These are phyloP conservation scores for Cyclophora punctaria DNA, from an alignment of 2,888 invertebrate species.

Conservation along the genomic window DNA sequence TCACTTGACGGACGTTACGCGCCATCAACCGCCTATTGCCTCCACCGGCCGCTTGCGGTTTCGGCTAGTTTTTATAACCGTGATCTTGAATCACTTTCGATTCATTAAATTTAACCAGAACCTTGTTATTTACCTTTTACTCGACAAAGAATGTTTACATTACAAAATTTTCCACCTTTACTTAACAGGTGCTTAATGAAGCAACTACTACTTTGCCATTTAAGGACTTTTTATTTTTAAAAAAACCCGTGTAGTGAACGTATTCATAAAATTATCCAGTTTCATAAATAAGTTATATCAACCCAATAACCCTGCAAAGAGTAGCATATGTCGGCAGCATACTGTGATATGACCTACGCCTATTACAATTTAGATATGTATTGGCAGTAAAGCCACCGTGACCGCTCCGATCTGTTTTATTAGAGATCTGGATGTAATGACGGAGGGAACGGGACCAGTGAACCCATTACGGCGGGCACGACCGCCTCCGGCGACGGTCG, in stretches of 20 bases:
- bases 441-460: constrained; percentile 40
- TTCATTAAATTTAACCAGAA: no score
- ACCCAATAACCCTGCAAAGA: background rate
- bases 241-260: no score
- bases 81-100: constrained; percentile 21
- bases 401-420: constrained; percentile 29
- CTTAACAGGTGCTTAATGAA: no score
- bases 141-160: no score
- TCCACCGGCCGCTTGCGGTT: constrained; percentile 18
- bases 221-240: no score
- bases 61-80: constrained; percentile 11
- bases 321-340: constrained; percentile 1
- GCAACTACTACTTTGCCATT: no score
- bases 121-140: no score
- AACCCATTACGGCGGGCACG: constrained; percentile 57
- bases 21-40: constrained; percentile 33
- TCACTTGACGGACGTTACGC: constrained; percentile 68
- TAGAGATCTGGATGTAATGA: constrained; percentile 33
- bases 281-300: no score
- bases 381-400: constrained; percentile 4
- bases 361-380: no score
- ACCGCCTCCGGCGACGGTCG: constrained; percentile 53
- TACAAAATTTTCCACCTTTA: no score
- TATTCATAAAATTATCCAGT: no score
- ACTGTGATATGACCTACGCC: background rate